These are phyloP conservation scores for Drosophila dunni DNA, from an alignment of 1,140 invertebrate genomes.

Conservation along the genomic window DNA sequence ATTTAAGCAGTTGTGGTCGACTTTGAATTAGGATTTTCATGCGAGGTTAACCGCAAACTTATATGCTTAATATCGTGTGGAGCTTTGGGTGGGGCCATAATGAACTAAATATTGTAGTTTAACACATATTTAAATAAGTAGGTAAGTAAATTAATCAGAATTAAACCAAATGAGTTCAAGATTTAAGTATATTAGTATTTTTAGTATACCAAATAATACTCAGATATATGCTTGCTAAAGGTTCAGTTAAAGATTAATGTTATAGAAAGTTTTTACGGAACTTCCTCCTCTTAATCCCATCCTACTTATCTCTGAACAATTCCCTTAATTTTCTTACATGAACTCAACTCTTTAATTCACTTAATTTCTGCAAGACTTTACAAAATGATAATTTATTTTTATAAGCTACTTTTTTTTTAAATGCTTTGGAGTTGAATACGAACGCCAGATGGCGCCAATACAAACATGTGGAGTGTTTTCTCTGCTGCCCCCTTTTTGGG, in stretches of 20 bases:
- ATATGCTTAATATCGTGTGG: neutral
- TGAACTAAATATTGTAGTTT: no score
- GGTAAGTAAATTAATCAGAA: no score
- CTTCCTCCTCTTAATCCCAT: no score
- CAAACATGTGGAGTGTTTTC: constrained; percentile 1
- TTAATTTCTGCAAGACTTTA: neutral
- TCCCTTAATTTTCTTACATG: neutral
- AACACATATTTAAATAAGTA: no score
- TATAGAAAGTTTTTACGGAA: no score
- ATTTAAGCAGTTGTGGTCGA: constrained; percentile 32
- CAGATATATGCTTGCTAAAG: no score
- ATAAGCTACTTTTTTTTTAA: neutral
- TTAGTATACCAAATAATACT: no score
- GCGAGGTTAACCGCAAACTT: constrained; percentile 4
- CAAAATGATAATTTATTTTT: neutral
- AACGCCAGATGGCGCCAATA: constrained; percentile 18
- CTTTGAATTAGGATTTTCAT: constrained; percentile 11
- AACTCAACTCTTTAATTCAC: neutral
- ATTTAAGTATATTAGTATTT: no score
- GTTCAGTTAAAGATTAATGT: no score
- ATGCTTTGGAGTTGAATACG: neutral
- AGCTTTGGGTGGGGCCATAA: no score
- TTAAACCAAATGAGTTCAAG: no score
- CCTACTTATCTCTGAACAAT: no score
- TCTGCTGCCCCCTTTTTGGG: neutral